A percentile compares a stretch with the other conserved stretches of the same genome.
phyloP scores from a whole-genome alignment of 2,888 invertebrate genomes.

The Machimus atricapillus region DNA sequence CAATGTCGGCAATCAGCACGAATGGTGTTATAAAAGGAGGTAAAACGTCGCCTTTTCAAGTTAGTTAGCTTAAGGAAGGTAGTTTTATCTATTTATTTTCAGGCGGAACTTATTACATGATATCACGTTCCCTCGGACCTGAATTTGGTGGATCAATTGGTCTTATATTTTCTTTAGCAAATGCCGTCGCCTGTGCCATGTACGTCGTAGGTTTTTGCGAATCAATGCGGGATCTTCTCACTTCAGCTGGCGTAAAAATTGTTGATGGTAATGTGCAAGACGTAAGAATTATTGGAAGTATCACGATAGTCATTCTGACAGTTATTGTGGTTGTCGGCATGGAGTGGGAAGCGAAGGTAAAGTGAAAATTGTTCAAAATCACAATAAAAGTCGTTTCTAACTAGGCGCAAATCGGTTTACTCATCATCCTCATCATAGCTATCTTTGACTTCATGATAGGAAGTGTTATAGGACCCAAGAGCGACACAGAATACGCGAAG shows the following conservation, averaged over 20 bases:
- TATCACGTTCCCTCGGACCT: conserved; percentile 94
- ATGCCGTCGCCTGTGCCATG: conserved; percentile 97
- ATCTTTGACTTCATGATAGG: conserved; percentile 90
- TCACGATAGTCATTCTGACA: conserved; percentile 82
- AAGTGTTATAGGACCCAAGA: conserved; percentile 81
- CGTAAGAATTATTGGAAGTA: conserved; percentile 82
- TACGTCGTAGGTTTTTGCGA: conserved; percentile 99
- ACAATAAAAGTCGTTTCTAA: background rate
- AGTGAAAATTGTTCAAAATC: background rate
- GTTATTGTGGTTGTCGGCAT: conserved; percentile 92
- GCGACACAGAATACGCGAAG: conserved; percentile 71
- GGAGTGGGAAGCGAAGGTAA: conserved; percentile 95
- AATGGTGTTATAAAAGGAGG: conserved; percentile 98
- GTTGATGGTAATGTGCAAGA: conserved; percentile 74
- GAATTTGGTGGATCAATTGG: conserved; percentile 98
- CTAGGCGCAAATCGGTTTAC: conserved; percentile 84
- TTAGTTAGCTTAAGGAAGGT: background rate
- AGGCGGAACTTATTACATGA: conserved; percentile 99
- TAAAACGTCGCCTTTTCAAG: conserved; percentile 57
- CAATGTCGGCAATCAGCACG: conserved; percentile 98
- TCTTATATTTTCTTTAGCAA: conserved; percentile 93
- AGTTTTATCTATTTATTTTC: conserved; percentile 49
- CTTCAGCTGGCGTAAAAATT: conserved; percentile 66
- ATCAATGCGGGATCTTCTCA: conserved; percentile 77
- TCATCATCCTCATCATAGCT: conserved; percentile 83